Conservation (phyloP, 2,888 invertebrate species). For the Tenthredo distinguenda region DNA sequence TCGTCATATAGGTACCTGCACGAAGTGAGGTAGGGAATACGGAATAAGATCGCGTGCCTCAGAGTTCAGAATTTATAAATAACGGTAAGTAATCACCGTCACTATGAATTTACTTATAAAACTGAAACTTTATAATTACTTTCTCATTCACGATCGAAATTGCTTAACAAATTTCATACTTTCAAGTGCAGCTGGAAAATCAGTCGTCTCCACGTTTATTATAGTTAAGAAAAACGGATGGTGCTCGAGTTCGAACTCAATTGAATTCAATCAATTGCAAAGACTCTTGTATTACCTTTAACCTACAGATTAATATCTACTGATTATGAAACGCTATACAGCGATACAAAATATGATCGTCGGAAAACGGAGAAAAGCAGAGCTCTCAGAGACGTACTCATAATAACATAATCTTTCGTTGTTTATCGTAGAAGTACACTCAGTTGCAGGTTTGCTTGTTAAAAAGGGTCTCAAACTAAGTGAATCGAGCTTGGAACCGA, state of each 20-base stretch:
- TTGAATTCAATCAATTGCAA: background rate
- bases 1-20: background rate
- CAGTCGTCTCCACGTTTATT: background rate
- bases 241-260: background rate
- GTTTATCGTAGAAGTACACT: background rate
- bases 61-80: slow-evolving; percentile 33
- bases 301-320: background rate
- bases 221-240: background rate
- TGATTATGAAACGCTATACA: background rate
- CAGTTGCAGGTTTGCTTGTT: background rate
- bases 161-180: slow-evolving; percentile 26
- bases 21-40: background rate
- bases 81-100: slow-evolving; percentile 4
- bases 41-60: slow-evolving; percentile 27
- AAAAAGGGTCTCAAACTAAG: background rate
- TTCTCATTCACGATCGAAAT: background rate
- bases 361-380: background rate
- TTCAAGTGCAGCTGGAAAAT: slow-evolving; percentile 14
- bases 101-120: slow-evolving; percentile 22
- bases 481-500: background rate
- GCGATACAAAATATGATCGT: background rate
- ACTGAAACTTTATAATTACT: slow-evolving; percentile 27
- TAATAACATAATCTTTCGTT: background rate
- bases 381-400: background rate
- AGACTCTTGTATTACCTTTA: background rate